Evolutionary conservation across 2,113 vertebrate species (phyloP).

Genomic region (Dendrocopos noguchii): DNA sequence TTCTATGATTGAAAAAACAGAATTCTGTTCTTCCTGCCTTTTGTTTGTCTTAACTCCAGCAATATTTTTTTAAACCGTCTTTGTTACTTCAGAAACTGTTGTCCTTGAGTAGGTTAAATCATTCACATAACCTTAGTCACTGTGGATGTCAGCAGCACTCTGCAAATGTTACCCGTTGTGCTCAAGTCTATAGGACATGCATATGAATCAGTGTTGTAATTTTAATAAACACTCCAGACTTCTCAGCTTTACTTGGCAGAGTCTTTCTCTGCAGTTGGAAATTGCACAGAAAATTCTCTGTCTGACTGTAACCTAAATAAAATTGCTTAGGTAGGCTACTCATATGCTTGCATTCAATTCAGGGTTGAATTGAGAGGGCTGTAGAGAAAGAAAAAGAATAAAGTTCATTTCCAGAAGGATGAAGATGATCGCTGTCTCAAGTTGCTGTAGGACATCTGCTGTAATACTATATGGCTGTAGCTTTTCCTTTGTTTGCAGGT

Average conservation of each 20-base stretch:
- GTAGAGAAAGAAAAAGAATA: not conserved
- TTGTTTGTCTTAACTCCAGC: not conserved
- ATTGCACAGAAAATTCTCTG: not conserved
- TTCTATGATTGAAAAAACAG: not conserved
- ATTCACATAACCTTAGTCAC: not conserved
- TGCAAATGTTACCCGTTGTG: not conserved
- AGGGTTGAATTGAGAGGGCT: not conserved
- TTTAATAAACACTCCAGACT: not conserved
- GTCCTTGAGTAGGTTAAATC: not conserved
- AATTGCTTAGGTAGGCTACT: not conserved
- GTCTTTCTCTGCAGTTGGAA: constrained; percentile 24
- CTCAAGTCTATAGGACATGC: not conserved
- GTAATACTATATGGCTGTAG: not conserved
- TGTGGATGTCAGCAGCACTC: not conserved
- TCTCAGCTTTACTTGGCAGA: not conserved
- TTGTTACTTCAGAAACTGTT: not conserved
- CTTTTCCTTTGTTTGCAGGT: not conserved
- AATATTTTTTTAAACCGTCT: not conserved
- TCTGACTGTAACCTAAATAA: constrained; percentile 8
- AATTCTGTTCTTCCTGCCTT: not conserved
- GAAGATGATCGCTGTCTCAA: not conserved
- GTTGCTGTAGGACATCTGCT: not conserved
- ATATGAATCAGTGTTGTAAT: not conserved
- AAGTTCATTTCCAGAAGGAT: not conserved
- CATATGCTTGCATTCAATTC: not conserved